Evolutionary conservation across 2,113 vertebrate genomes (phyloP), one percentile per base, ranked within the genome.

Genomic region (Indri indri): DNA sequence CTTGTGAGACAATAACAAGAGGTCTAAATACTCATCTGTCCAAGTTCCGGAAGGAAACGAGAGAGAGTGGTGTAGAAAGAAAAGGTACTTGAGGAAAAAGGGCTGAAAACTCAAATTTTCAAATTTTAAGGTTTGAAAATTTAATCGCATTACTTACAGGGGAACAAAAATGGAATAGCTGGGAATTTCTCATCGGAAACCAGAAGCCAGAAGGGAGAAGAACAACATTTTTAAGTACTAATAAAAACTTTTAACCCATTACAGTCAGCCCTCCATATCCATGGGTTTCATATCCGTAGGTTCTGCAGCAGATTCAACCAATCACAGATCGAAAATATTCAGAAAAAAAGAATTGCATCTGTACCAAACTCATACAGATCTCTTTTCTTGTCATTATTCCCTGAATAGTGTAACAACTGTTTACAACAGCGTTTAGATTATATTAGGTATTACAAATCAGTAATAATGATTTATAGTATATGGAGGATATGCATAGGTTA

Each of bases 131-230:
- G 52, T 94, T 70, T n/a, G n/a, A n/a, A n/a, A n/a, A n/a, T n/a
- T n/a, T 76, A 97, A 20, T 57, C 93, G 12, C 6, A 81, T 87
- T 81, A 85, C 57, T 88, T 85, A 88, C 0, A 92, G 12, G 20
- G 50, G 11, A 88, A 81, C 52, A 91, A 88, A 94, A 94, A 4
- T 45, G 4, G 13, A 84, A 84, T 52, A 10, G 85, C 8, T 52
- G 42, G 79, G 37, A 84, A 95, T 86, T 93, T 88, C 77, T 96
- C 73, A 42, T 73, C 11, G 94, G 73, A 94, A 95, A 82, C n/a
- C 50, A 83, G 52, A 81, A 42, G 34, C 27, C 23, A 76, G 12
- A 42, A 95, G 9, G 27, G 92, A 95, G 8, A 23, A 8, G 8
- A 8, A 94, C 6, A 50, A 57, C 30, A 82, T 61, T 94, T 94